Conservation (phyloP, 2,113 vertebrate genomes). For the Epinephelus moara region DNA sequence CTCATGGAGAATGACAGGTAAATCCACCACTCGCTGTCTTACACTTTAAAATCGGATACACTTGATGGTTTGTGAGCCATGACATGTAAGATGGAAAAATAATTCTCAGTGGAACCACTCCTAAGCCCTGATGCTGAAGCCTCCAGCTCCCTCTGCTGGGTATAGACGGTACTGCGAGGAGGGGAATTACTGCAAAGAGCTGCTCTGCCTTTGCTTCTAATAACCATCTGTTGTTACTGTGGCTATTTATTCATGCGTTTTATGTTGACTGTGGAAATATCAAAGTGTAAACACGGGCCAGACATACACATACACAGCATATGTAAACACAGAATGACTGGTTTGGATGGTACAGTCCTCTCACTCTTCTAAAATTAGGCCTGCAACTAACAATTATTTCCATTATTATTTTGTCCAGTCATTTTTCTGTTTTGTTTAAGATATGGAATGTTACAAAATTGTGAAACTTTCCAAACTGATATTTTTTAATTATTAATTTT, state of each 20-base stretch:
- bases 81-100: constrained; percentile 55
- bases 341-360: neutral
- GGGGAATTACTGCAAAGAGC: neutral
- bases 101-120: constrained; percentile 8
- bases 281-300: neutral
- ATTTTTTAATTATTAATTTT: neutral
- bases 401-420: neutral
- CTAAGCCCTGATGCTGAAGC: constrained; percentile 30
- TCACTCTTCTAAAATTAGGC: neutral
- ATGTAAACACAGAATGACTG: neutral
- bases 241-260: neutral
- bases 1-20: constrained; percentile 97
- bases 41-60: neutral
- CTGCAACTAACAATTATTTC: neutral
- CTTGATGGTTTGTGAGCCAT: constrained; percentile 6
- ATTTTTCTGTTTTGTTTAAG: neutral
- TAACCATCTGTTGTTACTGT: neutral
- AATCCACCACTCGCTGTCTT: constrained; percentile 26
- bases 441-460: neutral
- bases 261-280: neutral
- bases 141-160: constrained; percentile 80
- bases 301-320: neutral
- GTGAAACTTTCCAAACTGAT: neutral
- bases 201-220: neutral
- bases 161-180: constrained; percentile 21